Base-by-base conservation (phyloP, 1,140 invertebrate genomes). In the Liolophura sinensis region DNA sequence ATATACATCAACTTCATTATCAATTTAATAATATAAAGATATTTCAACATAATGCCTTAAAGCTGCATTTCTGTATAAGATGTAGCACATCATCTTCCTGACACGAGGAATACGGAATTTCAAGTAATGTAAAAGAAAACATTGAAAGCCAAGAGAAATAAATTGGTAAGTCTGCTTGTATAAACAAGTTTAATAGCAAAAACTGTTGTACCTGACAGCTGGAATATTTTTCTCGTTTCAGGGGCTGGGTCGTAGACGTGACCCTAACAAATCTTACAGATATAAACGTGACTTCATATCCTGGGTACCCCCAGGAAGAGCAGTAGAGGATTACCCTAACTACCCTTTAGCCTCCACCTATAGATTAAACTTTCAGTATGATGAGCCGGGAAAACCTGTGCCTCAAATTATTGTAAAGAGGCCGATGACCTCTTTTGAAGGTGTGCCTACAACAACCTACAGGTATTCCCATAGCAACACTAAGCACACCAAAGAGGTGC, bases 271-370 rank as follows among this genome's bases (percentile, higher is more conserved):
- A n/a, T 74, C 78, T 1, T 76, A 75, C 52, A 61, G 64, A 46
- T 81, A 78, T 59, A 76, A 79, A 54, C 70, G 73, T 27, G 75
- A 79, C 57, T 79, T 82, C 63, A 76, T 81, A 52, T 67, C 78
- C 49, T 82, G 79, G 80, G 76, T 77, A 72, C 78, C 79, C 47
- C 65, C 76, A n/a, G 73, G 68, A 61, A 65, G 71, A 58, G 74
- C 75, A 49, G 55, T 74, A 25, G 74, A 79, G 55, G 24, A 40
- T 22, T 46, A 25, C 18, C 65, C 69, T 48, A 69, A 67, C 12
- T 62, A 71, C 14, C 79, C 79, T n/a, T 51, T 77, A 51, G 54
- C 67, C 0, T 80, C 81, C 46, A 77, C 75, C 14, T 81, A 82
- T 58, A 73, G 65, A 71, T 56, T 69, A 25, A 75, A 81, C 67